These are phyloP conservation scores for Telmatherina bonti DNA, from an alignment of 2,797 vertebrate genomes.

Conservation along the genomic window DNA sequence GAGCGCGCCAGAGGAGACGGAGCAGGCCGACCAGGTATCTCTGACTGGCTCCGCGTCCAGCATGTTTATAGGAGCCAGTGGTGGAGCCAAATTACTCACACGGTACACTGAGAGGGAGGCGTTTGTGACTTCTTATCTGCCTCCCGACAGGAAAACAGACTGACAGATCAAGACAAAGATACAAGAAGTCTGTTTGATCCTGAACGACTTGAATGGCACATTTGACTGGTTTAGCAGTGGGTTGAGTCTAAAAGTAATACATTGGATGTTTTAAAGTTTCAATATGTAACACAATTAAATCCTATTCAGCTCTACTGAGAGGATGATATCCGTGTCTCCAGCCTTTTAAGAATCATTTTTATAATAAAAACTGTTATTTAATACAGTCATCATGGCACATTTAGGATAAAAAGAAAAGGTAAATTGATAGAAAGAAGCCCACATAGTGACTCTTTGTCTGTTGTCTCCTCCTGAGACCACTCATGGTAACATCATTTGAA, in stretches of 20 bases:
- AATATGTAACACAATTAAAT: background rate
- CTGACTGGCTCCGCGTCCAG: slow-evolving; percentile 48
- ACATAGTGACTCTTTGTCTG: slow-evolving; percentile 21
- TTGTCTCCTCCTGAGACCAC: slow-evolving; percentile 4
- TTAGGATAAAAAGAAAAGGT: background rate
- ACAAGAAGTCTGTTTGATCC: background rate
- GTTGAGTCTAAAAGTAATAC: background rate
- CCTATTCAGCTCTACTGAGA: background rate
- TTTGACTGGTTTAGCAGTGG: background rate
- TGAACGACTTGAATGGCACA: background rate
- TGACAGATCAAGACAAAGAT: slow-evolving; percentile 16
- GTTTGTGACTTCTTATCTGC: slow-evolving; percentile 28
- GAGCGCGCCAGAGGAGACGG: slow-evolving; percentile 49
- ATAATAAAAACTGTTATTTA: background rate
- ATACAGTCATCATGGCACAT: background rate
- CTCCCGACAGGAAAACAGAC: background rate
- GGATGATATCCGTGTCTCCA: background rate
- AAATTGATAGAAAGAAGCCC: background rate
- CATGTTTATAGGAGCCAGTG: slow-evolving; percentile 61
- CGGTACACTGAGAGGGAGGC: slow-evolving; percentile 50
- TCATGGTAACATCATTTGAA: slow-evolving; percentile 13
- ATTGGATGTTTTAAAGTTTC: too few species aligned
- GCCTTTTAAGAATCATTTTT: background rate
- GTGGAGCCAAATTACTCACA: slow-evolving; percentile 56
- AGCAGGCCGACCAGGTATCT: slow-evolving; percentile 50